These are phyloP conservation scores for Chaetops frenatus DNA, from an alignment of 2,113 vertebrate species.

Conservation along the genomic window DNA sequence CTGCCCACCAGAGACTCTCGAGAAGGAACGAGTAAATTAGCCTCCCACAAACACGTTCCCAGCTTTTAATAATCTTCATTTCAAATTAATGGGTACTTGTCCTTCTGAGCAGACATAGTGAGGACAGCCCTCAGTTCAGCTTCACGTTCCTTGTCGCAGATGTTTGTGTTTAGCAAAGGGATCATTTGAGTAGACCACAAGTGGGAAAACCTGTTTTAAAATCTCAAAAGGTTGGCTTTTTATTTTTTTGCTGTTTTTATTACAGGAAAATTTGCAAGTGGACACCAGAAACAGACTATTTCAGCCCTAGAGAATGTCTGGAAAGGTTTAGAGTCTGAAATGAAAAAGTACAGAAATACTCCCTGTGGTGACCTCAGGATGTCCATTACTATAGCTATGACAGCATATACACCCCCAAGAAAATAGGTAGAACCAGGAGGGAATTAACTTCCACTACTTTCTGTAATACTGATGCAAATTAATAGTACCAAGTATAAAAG, in stretches of 20 bases:
- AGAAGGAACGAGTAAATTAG: background rate
- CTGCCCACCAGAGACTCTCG: background rate
- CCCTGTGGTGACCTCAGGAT: background rate
- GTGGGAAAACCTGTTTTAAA: background rate
- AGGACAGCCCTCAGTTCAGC: background rate
- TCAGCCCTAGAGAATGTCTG: background rate
- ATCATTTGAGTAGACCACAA: background rate
- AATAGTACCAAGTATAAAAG: background rate
- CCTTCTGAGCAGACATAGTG: accelerated
- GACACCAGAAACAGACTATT: background rate
- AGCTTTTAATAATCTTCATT: background rate
- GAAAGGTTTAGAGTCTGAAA: background rate
- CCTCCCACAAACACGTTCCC: background rate
- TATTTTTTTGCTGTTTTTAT: background rate
- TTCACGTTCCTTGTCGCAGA: background rate
- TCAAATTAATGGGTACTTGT: background rate
- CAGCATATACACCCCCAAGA: background rate
- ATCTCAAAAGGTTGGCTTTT: background rate
- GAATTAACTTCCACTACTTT: background rate
- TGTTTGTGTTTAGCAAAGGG: background rate
- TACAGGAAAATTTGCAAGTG: background rate
- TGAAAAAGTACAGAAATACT: background rate
- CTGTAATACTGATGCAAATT: background rate
- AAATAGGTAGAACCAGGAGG: background rate
- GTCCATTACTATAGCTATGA: background rate